Percentiles rank a stretch among this genome's conserved stretches.
phyloP scores from a whole-genome alignment of 2,113 vertebrate species.

The Charadrius vociferus region DNA sequence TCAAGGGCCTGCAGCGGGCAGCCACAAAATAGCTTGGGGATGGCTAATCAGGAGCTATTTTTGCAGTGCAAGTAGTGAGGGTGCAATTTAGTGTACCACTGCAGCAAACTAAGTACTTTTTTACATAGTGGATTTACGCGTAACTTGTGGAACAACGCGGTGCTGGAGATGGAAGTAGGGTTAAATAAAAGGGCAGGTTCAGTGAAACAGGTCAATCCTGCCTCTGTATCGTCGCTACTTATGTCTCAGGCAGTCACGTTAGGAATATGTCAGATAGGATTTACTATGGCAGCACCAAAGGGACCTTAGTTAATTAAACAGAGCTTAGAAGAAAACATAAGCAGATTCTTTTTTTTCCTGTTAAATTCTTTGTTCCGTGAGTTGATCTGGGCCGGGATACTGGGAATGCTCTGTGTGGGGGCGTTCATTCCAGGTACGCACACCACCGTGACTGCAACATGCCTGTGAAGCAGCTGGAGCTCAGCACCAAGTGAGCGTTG shows the following conservation, averaged over 20 bases:
- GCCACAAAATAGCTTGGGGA: not conserved
- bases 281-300: not conserved
- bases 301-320: not conserved
- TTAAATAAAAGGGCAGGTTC: not conserved
- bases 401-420: not conserved
- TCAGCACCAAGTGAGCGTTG: not conserved
- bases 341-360: not conserved
- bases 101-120: not conserved
- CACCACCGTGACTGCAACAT: fast-evolving
- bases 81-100: too few species aligned
- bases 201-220: not conserved
- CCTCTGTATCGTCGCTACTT: not conserved
- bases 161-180: not conserved
- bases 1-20: not conserved
- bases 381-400: not conserved
- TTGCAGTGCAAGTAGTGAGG: not conserved
- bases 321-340: not conserved
- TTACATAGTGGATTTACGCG: not conserved
- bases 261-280: not conserved
- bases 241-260: fast-evolving
- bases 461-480: not conserved
- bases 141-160: fast-evolving
- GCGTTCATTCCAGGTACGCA: not conserved
- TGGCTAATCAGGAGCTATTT: not conserved
- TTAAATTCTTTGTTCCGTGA: not conserved